These are phyloP conservation scores for Ophion slaviceki DNA, from an alignment of 2,888 invertebrate species.

Conservation along the genomic window DNA sequence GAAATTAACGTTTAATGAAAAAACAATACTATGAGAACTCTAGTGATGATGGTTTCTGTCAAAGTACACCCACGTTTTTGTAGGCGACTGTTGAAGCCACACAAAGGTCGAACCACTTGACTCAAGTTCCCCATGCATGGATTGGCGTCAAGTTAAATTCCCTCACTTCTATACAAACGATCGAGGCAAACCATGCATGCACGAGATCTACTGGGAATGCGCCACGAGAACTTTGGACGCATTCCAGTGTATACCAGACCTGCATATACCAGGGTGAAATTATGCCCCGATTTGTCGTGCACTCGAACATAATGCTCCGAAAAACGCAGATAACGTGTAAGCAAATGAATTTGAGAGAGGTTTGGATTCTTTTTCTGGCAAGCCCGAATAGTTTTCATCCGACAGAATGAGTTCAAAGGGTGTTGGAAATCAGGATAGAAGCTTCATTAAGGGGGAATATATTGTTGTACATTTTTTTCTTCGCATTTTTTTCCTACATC, in stretches of 20 bases:
- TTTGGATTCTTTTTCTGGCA: not conserved
- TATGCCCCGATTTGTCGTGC: not conserved
- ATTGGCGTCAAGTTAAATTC: not conserved
- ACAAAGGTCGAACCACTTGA: no score
- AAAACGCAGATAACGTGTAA: not conserved
- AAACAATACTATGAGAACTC: not conserved
- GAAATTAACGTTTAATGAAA: no score
- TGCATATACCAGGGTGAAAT: not conserved
- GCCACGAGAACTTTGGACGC: not conserved
- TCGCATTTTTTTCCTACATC: no score
- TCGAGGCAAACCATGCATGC: not conserved
- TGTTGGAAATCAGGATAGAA: not conserved
- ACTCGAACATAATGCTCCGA: not conserved
- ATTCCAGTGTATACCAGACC: not conserved
- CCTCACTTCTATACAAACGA: not conserved
- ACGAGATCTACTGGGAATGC: not conserved
- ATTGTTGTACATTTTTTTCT: no score
- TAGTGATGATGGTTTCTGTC: not conserved
- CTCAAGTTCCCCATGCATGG: not conserved
- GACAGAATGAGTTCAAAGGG: not conserved
- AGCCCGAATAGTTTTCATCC: no score
- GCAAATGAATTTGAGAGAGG: not conserved
- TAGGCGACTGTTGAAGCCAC: not conserved
- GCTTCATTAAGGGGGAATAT: not conserved
- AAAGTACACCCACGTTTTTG: not conserved